Percentiles rank a stretch among this genome's conserved stretches.
These are phyloP conservation scores for Scytalopus superciliaris DNA, from an alignment of 2,113 vertebrate species.

Conservation along the genomic window DNA sequence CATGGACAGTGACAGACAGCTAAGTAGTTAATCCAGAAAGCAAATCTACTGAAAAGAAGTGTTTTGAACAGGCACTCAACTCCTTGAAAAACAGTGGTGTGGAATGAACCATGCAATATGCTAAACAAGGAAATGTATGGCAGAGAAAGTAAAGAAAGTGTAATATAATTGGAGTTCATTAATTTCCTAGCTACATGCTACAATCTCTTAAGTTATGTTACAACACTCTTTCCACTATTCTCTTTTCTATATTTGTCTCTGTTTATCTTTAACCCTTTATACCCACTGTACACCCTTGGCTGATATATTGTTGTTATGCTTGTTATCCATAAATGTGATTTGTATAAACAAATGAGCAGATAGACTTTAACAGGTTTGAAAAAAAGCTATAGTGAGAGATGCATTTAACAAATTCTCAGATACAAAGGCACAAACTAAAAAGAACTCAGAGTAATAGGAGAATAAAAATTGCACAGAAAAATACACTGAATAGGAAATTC, in stretches of 20 bases:
- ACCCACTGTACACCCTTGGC: not conserved
- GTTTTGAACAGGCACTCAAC: not conserved
- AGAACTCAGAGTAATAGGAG: not conserved
- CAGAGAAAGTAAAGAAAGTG: not conserved
- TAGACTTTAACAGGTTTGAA: not conserved
- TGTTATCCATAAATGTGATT: not conserved
- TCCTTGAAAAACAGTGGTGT: not conserved
- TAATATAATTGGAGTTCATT: not conserved
- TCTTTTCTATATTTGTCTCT: not conserved
- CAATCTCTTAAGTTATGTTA: not conserved
- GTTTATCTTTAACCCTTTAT: not conserved
- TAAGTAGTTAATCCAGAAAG: not conserved
- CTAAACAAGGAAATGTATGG: not conserved
- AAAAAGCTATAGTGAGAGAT: not conserved
- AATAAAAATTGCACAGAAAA: not conserved
- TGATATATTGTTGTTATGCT: not conserved
- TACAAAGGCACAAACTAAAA: not conserved
- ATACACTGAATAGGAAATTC: not conserved
- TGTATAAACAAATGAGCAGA: not conserved
- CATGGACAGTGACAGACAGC: not conserved
- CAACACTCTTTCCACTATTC: not conserved
- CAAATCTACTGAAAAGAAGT: not conserved
- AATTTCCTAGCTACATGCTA: not conserved
- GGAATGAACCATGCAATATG: not conserved
- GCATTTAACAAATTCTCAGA: not conserved